A percentile compares a stretch with the other conserved stretches of the same genome.
These are phyloP conservation scores for Gavia stellata DNA, from an alignment of 2,113 vertebrate genomes.

Conservation along the genomic window DNA sequence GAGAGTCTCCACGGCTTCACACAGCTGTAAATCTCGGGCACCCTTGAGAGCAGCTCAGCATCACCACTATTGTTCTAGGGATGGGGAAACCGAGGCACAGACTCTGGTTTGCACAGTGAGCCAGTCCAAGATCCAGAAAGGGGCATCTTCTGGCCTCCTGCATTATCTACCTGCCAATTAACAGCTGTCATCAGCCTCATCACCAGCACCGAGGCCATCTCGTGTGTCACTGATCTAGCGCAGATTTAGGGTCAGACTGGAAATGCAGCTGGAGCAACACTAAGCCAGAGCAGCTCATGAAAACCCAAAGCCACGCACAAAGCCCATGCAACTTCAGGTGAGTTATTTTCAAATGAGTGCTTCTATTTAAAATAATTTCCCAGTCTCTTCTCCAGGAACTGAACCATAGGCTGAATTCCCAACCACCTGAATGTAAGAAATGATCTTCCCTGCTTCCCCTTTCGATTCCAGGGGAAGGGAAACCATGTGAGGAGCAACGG, in stretches of 20 bases:
- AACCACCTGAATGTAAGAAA: rapidly evolving
- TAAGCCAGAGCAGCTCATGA: neutral
- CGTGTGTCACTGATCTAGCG: rapidly evolving
- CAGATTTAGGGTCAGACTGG: neutral
- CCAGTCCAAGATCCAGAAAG: neutral
- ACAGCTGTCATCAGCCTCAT: neutral
- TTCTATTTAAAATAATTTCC: neutral
- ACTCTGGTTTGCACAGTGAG: neutral
- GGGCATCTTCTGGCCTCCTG: neutral
- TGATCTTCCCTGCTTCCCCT: rapidly evolving
- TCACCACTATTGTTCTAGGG: neutral
- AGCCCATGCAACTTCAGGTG: neutral
- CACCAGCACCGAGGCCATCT: neutral
- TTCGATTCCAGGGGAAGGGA: neutral
- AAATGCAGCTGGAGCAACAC: neutral
- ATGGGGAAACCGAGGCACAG: neutral
- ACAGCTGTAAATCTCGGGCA: rapidly evolving
- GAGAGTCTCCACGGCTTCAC: rapidly evolving
- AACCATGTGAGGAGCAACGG: rapidly evolving
- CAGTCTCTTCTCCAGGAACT: neutral
- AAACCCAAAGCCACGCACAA: neutral
- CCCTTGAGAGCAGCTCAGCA: neutral
- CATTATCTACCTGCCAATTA: neutral
- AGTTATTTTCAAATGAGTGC: too few relatives aligned
- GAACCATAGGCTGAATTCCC: neutral